A percentile compares a stretch with the other conserved stretches of the same genome.
phyloP scores from a whole-genome alignment of 2,888 invertebrate genomes.

The Apomyelois bistriatella region DNA sequence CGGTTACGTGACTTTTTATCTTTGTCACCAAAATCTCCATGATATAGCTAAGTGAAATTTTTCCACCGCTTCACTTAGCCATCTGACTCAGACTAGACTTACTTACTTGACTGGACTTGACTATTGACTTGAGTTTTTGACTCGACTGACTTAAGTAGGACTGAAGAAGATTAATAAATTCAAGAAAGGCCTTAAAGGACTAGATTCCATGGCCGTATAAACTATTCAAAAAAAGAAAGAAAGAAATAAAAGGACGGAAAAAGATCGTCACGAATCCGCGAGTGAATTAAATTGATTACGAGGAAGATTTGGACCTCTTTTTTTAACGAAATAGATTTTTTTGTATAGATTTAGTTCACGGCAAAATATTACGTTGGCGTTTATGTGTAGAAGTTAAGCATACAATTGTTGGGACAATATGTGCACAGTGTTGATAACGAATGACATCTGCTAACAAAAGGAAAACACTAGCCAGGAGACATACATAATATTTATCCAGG shows the following conservation, averaged over 20 bases:
- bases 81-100: too few species aligned
- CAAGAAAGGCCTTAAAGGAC: too few species aligned
- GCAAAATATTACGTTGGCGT: conserved; percentile 36
- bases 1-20: too few species aligned
- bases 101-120: too few species aligned
- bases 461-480: conserved; percentile 54
- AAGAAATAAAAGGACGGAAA: conserved; percentile 27
- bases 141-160: too few species aligned
- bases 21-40: too few species aligned
- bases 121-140: too few species aligned
- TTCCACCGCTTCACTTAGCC: too few species aligned
- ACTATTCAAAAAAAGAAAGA: background rate
- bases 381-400: conserved; percentile 46
- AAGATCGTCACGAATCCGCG: conserved; percentile 34
- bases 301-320: conserved; percentile 38
- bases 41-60: too few species aligned
- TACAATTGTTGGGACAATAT: conserved; percentile 57
- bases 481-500: conserved; percentile 38
- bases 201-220: too few species aligned
- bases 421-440: conserved; percentile 73
- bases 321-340: conserved; percentile 35
- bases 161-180: too few species aligned
- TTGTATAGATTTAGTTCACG: conserved; percentile 34
- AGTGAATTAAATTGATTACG: conserved; percentile 28
- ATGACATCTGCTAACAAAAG: conserved; percentile 73